A percentile compares a stretch with the other conserved stretches of the same genome.
phyloP scores from a whole-genome alignment of 2,888 invertebrate genomes.

The Drosophila subquinaria region DNA sequence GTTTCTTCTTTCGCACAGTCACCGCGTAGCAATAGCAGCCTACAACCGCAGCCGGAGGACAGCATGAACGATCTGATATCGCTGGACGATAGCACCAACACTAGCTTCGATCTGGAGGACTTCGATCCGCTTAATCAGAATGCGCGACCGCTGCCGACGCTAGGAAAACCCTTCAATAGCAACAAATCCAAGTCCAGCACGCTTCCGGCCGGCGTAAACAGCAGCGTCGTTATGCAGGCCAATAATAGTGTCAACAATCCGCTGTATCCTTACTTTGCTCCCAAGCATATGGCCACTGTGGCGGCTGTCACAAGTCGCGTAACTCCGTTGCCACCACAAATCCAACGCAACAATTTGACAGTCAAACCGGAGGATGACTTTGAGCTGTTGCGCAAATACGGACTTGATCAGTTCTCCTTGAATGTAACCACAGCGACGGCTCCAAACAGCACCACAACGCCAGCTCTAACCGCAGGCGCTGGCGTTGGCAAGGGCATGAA shows the following conservation, averaged over 20 bases:
- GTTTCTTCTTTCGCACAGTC: conserved; percentile 52
- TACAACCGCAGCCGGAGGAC: conserved; percentile 76
- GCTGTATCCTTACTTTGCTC: conserved; percentile 86
- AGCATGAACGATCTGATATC: conserved; percentile 88
- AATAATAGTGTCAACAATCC: conserved; percentile 85
- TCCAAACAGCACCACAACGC: conserved; percentile 25
- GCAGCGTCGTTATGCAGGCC: conserved; percentile 52
- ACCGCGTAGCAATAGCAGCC: conserved; percentile 67
- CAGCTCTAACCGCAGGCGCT: conserved; percentile 54
- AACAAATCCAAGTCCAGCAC: conserved; percentile 79
- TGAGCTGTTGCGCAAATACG: conserved; percentile 85
- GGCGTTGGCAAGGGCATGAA: conserved; percentile 76
- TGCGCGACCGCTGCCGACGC: conserved; percentile 85
- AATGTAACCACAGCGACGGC: conserved; percentile 63
- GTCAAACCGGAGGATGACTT: conserved; percentile 84
- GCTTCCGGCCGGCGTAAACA: conserved; percentile 74
- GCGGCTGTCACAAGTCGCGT: conserved; percentile 61
- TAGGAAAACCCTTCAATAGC: conserved; percentile 50
- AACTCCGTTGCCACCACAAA: conserved; percentile 67
- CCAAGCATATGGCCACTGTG: conserved; percentile 81
- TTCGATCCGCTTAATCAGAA: conserved; percentile 88
- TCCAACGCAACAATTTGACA: conserved; percentile 56
- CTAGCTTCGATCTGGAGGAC: conserved; percentile 88
- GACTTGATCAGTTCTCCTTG: conserved; percentile 85
- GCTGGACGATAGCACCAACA: conserved; percentile 89